A percentile compares a stretch with the other conserved stretches of the same genome.
Conservation (phyloP, 2,113 vertebrate species). For the Oreochromis tanganicae region DNA sequence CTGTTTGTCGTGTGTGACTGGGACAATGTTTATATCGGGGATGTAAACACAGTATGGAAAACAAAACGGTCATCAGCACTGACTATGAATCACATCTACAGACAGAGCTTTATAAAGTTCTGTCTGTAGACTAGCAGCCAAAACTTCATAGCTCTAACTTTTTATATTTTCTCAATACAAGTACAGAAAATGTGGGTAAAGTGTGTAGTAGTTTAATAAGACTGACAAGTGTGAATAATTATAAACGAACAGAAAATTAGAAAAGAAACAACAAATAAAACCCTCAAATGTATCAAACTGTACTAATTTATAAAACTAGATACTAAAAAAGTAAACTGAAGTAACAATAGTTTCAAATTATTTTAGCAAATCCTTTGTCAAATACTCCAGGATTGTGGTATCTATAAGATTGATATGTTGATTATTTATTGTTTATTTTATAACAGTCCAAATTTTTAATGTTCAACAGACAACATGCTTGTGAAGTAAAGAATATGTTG, state of each 20-base stretch:
- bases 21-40: rapidly evolving
- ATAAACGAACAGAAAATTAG: neutral
- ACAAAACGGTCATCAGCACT: neutral
- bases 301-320: neutral
- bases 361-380: neutral
- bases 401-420: neutral
- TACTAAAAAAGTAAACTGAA: neutral
- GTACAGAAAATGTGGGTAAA: neutral
- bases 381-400: neutral
- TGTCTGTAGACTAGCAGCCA: neutral
- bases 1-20: neutral
- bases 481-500: neutral
- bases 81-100: neutral
- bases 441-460: neutral
- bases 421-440: neutral
- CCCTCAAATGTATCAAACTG: neutral
- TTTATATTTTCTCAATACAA: neutral
- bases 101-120: neutral
- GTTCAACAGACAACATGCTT: neutral
- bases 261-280: neutral
- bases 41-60: neutral
- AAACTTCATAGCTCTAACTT: neutral
- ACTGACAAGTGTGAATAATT: neutral
- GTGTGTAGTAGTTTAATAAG: neutral
- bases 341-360: neutral